Percentiles rank a stretch among this genome's conserved stretches.
Evolutionary conservation across 1,140 invertebrate genomes (phyloP).

Genomic region (Tachypleus tridentatus): DNA sequence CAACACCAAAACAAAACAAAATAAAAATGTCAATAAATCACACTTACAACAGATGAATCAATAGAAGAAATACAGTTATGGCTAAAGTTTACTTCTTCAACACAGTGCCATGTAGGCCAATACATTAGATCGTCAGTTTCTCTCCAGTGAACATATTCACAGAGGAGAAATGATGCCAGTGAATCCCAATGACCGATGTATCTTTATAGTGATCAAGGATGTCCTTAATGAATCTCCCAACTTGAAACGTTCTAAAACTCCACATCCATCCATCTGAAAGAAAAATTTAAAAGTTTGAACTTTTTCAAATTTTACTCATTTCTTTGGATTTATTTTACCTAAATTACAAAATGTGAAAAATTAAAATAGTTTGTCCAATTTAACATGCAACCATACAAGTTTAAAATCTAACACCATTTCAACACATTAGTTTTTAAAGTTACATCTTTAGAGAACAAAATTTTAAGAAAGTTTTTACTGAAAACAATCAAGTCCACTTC

Average conservation of each 20-base stretch:
- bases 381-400: too few relatives aligned
- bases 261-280: slow-evolving; percentile 10
- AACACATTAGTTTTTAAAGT: too few relatives aligned
- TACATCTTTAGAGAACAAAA: too few relatives aligned
- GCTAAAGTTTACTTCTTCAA: slow-evolving; percentile 58
- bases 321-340: too few relatives aligned
- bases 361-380: too few relatives aligned
- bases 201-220: slow-evolving; percentile 10
- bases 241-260: slow-evolving; percentile 2
- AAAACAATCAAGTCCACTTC: too few relatives aligned
- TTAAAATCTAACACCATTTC: too few relatives aligned
- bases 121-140: slow-evolving; percentile 17
- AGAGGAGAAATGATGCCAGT: slow-evolving; percentile 47
- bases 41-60: slow-evolving; percentile 54
- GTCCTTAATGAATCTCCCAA: slow-evolving; percentile 5
- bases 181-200: slow-evolving; percentile 31
- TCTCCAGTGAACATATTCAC: slow-evolving; percentile 42
- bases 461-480: too few relatives aligned
- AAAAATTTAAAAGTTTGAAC: background rate
- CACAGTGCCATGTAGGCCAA: slow-evolving; percentile 48
- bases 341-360: too few relatives aligned
- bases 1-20: too few relatives aligned
- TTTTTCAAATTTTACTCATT: too few relatives aligned
- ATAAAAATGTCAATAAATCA: too few relatives aligned
- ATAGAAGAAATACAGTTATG: slow-evolving; percentile 63